Percentiles rank a stretch among this genome's conserved stretches.
Evolutionary conservation across 2,113 vertebrate genomes (phyloP).

Genomic region (Acrocephalus kingi): DNA sequence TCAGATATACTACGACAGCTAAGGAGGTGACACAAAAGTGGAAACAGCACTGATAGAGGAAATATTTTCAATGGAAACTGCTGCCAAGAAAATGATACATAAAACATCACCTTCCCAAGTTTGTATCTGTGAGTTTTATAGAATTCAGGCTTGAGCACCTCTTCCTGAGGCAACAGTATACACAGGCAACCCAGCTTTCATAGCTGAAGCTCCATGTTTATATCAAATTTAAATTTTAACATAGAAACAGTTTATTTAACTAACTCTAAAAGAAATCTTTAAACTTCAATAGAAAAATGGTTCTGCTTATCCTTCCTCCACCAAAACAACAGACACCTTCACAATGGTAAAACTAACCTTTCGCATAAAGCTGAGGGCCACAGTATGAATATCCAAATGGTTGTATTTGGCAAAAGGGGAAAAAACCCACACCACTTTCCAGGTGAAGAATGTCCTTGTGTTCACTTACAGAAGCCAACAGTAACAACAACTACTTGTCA

Average conservation of each 20-base stretch:
- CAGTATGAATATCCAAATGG: not conserved
- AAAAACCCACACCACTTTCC: not conserved
- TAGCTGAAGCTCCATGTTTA: not conserved
- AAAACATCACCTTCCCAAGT: not conserved
- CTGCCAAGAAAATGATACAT: conserved; percentile 11
- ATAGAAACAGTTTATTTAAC: not conserved
- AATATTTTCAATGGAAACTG: conserved; percentile 12
- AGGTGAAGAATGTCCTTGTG: not conserved
- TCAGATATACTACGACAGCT: not conserved
- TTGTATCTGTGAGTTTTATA: not conserved
- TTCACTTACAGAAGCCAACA: not conserved
- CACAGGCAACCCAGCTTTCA: not conserved
- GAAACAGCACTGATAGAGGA: conserved; percentile 5
- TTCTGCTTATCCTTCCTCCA: not conserved
- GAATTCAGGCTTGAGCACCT: not conserved
- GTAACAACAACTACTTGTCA: not conserved
- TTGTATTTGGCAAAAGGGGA: not conserved
- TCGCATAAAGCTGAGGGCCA: not conserved
- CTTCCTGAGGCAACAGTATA: not conserved
- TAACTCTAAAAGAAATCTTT: not conserved
- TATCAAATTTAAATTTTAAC: not conserved
- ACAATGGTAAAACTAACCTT: not conserved
- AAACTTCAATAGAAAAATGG: not conserved
- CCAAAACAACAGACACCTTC: not conserved
- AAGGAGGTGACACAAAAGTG: not conserved